phyloP scores from a whole-genome alignment of 2,113 vertebrate genomes.

The Leucoraja erinaceus region DNA sequence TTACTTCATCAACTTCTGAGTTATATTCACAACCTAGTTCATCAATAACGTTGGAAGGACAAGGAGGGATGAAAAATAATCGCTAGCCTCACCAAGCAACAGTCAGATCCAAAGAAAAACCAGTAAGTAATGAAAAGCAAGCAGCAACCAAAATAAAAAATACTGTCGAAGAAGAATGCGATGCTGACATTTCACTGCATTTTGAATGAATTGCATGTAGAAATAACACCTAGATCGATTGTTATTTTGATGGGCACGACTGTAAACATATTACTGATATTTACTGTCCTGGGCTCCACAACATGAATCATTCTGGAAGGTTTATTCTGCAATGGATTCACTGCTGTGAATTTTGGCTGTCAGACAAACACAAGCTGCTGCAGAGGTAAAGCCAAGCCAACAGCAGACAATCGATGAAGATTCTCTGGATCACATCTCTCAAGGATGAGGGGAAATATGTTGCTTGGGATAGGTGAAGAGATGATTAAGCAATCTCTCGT shows the following conservation, averaged over 20 bases:
- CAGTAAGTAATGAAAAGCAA: no score
- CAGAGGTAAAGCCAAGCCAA: neutral
- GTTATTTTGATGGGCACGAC: neutral
- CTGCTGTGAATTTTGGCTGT: neutral
- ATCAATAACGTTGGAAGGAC: no score
- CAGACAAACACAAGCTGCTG: neutral
- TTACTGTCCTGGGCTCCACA: neutral
- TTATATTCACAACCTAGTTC: no score
- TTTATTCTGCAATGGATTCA: slow-evolving; percentile 7
- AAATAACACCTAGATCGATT: neutral
- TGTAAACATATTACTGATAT: slow-evolving; percentile 8
- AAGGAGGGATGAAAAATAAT: no score
- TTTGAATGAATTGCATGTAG: neutral
- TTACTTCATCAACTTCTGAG: neutral
- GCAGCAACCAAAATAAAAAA: no score
- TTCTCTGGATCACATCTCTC: neutral
- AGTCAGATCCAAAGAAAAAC: no score
- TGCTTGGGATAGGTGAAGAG: neutral
- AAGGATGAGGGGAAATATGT: neutral
- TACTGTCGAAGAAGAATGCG: no score
- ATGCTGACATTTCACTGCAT: neutral
- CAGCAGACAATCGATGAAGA: neutral
- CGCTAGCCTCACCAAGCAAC: no score
- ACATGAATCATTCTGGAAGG: neutral
- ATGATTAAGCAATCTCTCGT: neutral